Evolutionary conservation across 2,797 vertebrate species (phyloP).

Genomic region (Allenopithecus nigroviridis): DNA sequence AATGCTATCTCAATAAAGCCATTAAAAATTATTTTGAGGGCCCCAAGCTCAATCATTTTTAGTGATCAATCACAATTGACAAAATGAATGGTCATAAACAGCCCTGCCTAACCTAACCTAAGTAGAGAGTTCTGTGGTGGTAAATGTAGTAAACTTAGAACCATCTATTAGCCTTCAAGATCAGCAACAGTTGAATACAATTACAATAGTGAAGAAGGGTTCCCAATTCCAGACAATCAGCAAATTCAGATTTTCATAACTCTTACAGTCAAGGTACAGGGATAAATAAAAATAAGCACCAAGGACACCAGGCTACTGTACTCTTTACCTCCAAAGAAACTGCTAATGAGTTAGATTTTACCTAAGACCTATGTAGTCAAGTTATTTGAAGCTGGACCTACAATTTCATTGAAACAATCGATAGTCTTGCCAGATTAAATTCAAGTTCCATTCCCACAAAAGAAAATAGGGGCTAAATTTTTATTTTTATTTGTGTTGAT

Average conservation of each 20-base stretch:
- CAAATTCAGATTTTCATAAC: not conserved
- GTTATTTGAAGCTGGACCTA: not conserved
- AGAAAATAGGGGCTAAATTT: not conserved
- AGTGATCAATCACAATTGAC: not conserved
- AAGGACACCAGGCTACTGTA: not conserved
- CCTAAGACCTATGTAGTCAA: not conserved
- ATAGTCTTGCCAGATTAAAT: not conserved
- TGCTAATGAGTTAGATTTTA: not conserved
- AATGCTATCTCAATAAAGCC: not conserved
- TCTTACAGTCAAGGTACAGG: not conserved
- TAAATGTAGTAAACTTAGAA: not conserved
- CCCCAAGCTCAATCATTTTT: not conserved
- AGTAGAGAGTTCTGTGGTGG: not conserved
- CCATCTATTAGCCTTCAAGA: not conserved
- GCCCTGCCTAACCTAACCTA: not conserved
- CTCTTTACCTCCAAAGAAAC: not conserved
- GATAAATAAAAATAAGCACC: not conserved
- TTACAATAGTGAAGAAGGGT: not conserved
- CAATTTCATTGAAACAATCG: not conserved
- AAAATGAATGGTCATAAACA: not conserved
- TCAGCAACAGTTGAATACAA: not conserved
- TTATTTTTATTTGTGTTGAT: not conserved
- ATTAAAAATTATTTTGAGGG: slow-evolving; percentile 4
- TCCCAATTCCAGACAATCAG: not conserved
- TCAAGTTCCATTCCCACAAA: not conserved